Conservation (phyloP, 1,140 invertebrate genomes). For the Ylistrum balloti region DNA sequence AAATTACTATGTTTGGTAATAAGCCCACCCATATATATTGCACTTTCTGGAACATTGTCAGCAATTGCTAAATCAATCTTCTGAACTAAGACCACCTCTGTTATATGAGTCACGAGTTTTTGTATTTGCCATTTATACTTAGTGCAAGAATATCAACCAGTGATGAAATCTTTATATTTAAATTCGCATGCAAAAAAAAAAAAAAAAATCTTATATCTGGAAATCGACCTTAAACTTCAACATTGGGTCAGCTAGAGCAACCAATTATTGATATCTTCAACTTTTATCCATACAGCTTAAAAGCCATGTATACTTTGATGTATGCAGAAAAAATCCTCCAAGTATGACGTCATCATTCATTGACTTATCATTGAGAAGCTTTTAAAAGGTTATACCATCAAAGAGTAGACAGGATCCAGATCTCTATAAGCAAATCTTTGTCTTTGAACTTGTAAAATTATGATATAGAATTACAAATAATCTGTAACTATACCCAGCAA, state of each 20-base stretch:
- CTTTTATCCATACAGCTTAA: neutral
- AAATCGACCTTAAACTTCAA: neutral
- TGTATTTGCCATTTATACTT: too few species aligned
- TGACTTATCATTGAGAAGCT: slow-evolving; percentile 24
- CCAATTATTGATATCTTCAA: slow-evolving; percentile 20
- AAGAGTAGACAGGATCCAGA: neutral
- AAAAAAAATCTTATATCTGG: too few species aligned
- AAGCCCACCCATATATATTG: too few species aligned
- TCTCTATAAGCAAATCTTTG: neutral
- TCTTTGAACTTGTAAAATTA: slow-evolving; percentile 16
- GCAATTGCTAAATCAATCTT: neutral
- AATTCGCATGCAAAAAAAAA: neutral
- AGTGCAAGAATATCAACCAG: neutral
- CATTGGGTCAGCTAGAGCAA: neutral
- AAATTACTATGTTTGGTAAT: too few species aligned
- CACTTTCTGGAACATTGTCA: too few species aligned
- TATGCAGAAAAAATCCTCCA: neutral
- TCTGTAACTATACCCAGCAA: neutral
- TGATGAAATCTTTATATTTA: neutral
- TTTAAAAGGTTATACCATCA: slow-evolving; percentile 19
- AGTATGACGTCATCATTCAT: neutral
- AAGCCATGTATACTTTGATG: neutral
- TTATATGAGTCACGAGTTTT: too few species aligned
- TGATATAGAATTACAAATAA: neutral
- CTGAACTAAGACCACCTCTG: neutral